Evolutionary conservation across 2,113 vertebrate species (phyloP), one percentile per base, ranked within the genome.

Genomic region (Elephantulus edwardii): DNA sequence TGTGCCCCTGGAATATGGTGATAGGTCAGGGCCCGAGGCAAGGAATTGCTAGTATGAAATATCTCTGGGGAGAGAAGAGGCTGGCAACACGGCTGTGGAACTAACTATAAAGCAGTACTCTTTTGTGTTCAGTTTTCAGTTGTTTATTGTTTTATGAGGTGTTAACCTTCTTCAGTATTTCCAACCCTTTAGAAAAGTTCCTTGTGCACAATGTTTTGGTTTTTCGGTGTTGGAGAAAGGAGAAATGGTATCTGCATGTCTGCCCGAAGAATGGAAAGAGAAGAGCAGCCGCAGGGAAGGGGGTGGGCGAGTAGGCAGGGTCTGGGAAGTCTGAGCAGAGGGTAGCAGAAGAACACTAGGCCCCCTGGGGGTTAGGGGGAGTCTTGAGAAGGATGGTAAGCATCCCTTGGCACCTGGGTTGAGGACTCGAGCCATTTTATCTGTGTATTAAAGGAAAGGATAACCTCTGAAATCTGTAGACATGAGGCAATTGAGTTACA

Each of bases 361-460:
- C 38, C 50, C 48, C 33, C 1, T 8, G n/a, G 42, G 38, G 8
- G 8, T n/a, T 0, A 5, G 0, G 0, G 10, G 14, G 1, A 30
- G 3, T 40, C 35, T 33, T 30, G 5, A 24, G 42, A 30, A 8
- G 2, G 0, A 0, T 22, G 76, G 12, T 48, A 0, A 11, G 22
- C 1, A 12, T 42, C 76, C 70, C 10, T 42, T 22, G 30, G 70
- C 30, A 83, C n/a, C 10, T 28, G 64, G 3, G 6, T 1, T 64
- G 26, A 22, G 26, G 58, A 44, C 1, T 12, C 54, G 30, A 54
- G 11, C 74, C 10, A 35, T 72, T 87, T 85, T 74, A 54, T 80
- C 50, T 50, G 72, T 46, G n/a, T 38, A 76, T 62, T 58, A 89
- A 88, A 93, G 30, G 17, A 78, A 88, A 93, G 56, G 17, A 24